Base-by-base conservation (phyloP, 2,888 invertebrate genomes). In the Lithophane leautieri region DNA sequence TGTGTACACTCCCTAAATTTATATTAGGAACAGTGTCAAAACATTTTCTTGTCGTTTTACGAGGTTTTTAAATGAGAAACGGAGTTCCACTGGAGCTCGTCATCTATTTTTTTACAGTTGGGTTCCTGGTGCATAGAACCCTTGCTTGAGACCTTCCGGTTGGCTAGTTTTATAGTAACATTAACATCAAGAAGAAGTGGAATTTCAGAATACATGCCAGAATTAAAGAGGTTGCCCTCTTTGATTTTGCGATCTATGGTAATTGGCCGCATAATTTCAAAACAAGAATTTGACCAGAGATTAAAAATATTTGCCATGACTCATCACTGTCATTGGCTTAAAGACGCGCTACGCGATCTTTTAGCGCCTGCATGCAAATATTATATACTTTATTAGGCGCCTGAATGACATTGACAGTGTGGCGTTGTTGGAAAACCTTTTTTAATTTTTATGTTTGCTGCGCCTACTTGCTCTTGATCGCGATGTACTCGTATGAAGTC, bases 1-100 rank as follows among this genome's bases (percentile, higher is more conserved):
- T 88, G 81, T 89, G 79, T 78, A 84, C 83, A 84, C 83, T 85
- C 86, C 89, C 84, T 90, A 87, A 88, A 81, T 85, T 89, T 88
- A 91, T 91, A 93, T 91, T 89, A 90, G 90, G 89, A 89, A 89
- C 89, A 89, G 90, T 92, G 93, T 92, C 92, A 93, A 93, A 94
- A 94, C 92, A 93, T 92, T 93, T 92, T 90, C 90, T 86, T 83
- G 86, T 76, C 89, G 88, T 84, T 94, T 94, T 94, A 94, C 91
- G 93, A 91, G 77, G 86, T 89, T 92, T 93, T 92, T 91, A 93
- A 94, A 94, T 91, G 92, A 92, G 90, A 89, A 90, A 90, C 88
- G 83, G 85, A 83, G 84, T 83, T 88, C 82, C 84, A 76, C 82
- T 80, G 86, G 86, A 89, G 76, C 83, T 67, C 74, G 79, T 77